Conservation (phyloP, 2,888 invertebrate species). For the Latheticus oryzae region DNA sequence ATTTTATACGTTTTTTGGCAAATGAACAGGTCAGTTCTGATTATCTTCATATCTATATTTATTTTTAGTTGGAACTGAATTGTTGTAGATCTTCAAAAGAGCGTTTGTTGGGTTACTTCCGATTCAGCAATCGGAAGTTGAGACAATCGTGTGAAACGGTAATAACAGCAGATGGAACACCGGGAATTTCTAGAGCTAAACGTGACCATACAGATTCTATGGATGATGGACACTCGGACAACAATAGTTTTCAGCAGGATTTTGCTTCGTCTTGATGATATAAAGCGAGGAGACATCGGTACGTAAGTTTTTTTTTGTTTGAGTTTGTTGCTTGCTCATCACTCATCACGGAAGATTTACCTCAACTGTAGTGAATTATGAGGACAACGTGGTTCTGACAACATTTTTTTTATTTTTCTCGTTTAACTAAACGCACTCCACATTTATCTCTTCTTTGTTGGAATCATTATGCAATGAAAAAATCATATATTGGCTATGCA, state of each 20-base stretch:
- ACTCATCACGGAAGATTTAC: conserved; percentile 22
- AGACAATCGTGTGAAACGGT: conserved; percentile 65
- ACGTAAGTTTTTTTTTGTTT: conserved; percentile 30
- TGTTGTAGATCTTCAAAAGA: conserved; percentile 69
- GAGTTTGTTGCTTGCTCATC: no score
- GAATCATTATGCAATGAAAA: no score
- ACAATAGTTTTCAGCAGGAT: conserved; percentile 59
- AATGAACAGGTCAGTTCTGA: conserved; percentile 69
- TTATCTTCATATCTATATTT: no score
- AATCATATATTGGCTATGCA: no score
- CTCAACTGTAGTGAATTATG: conserved; percentile 12
- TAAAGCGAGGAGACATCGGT: conserved; percentile 42
- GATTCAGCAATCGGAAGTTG: conserved; percentile 66
- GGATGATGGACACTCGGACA: conserved; percentile 54
- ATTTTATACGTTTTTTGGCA: conserved; percentile 74
- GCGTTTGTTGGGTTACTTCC: conserved; percentile 70
- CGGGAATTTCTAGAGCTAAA: conserved; percentile 49
- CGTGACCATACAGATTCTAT: conserved; percentile 51
- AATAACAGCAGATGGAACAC: conserved; percentile 61
- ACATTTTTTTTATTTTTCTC: no score
- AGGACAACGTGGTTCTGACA: no score
- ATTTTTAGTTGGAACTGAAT: conserved; percentile 15
- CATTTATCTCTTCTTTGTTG: no score
- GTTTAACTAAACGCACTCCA: no score
- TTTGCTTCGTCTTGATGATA: conserved; percentile 60